Evolutionary conservation across 2,888 invertebrate species (phyloP), one percentile per base, ranked within the genome.

Genomic region (Microplitis deprimator): DNA sequence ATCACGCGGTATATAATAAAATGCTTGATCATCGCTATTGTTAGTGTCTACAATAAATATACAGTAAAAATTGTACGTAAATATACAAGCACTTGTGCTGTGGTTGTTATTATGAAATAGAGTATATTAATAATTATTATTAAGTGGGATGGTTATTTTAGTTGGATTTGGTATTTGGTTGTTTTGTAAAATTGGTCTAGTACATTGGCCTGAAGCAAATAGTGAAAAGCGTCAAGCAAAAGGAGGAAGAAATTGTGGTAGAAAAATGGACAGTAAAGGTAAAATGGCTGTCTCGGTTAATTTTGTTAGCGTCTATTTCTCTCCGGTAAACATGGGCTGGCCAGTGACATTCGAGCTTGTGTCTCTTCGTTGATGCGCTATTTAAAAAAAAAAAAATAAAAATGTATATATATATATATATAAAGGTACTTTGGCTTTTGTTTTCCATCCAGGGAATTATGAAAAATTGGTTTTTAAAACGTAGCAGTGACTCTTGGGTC

Each of bases 381-480:
- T 59, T 17, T 69, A 38, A 60, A 60, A 60, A 38, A 60, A 60
- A 38, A 38, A 70, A 38, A 38, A 59, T 29, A 60, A 38, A 38
- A 70, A 38, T 13, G 20, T 29, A 38, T 20, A 17, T 69, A 10
- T 17, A 38, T 29, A 60, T 16, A 29, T 59, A 16, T 72, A 29
- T 50, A 38, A 17, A 38, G 41, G 13, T 5, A 20, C 20, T 64
- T 64, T n/a, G 17, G 16, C 7, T 73, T 65, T 73, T 73, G 29
- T 61, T n/a, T 41, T 64, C 65, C 10, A 64, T 38, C 50, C 20
- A 73, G 60, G 41, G 40, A 73, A 73, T 67, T 73, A 72, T 79
- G 79, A 79, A 77, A 79, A 77, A 79, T 79, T 79, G 73, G 73
- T 76, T 78, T 64, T 62, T 67, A 73, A 76, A 78, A 71, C 41